Conservation (phyloP, 2,888 invertebrate species). For the Carterocephalus palaemon region DNA sequence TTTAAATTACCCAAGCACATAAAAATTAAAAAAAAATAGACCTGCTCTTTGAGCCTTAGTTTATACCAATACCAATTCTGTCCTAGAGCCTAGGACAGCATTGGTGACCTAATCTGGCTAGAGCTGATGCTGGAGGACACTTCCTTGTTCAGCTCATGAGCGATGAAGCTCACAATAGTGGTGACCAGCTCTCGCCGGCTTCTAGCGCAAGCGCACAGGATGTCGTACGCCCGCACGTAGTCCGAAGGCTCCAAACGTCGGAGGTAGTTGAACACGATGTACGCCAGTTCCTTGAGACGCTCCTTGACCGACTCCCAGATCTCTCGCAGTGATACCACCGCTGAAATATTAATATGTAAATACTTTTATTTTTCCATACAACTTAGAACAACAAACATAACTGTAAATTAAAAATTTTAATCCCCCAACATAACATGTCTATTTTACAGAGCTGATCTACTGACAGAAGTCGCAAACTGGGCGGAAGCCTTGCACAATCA, state of each 20-base stretch:
- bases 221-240: conserved; percentile 46
- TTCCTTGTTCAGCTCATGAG: conserved; percentile 49
- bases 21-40: no score
- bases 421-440: no score
- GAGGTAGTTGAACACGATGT: conserved; percentile 56
- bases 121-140: conserved; percentile 51
- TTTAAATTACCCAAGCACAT: no score
- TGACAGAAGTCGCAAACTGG: no score
- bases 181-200: conserved; percentile 52
- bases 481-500: no score
- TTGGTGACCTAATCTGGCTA: background rate
- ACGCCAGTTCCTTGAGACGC: conserved; percentile 51
- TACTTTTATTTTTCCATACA: background rate
- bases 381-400: no score
- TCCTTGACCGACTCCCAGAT: conserved; percentile 54
- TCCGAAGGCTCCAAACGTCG: conserved; percentile 48
- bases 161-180: conserved; percentile 58
- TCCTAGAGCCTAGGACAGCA: background rate
- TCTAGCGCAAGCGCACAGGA: conserved; percentile 49
- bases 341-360: conserved; percentile 38
- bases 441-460: no score
- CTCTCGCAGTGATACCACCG: conserved; percentile 53
- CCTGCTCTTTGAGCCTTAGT: no score
- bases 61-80: background rate
- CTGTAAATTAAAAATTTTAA: no score